These are phyloP conservation scores for Proisotoma minuta DNA, from an alignment of 2,888 invertebrate species.

Conservation along the genomic window DNA sequence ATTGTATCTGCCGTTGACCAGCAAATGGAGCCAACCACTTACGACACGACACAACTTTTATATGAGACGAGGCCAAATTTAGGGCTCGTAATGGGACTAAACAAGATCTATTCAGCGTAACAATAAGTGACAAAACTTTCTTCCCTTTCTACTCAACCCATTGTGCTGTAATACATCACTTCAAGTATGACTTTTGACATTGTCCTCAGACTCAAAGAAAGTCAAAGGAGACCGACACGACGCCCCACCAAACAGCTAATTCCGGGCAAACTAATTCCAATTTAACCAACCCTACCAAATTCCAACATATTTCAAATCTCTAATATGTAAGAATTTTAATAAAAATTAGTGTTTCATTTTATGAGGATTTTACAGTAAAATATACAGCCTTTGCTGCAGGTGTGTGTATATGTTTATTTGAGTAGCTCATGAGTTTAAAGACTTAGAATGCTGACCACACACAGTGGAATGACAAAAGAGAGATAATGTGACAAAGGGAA, in stretches of 20 bases:
- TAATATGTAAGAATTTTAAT: too few species aligned
- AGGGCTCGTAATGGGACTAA: constrained; percentile 2
- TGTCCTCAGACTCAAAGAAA: constrained; percentile 5
- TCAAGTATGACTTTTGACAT: constrained; percentile 17
- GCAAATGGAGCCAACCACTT: not conserved
- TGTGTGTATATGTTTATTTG: too few species aligned
- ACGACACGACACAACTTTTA: not conserved
- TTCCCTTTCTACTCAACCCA: constrained; percentile 14
- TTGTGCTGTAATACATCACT: constrained; percentile 18
- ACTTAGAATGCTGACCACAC: constrained; percentile 10
- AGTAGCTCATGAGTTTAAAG: too few species aligned
- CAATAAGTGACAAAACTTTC: constrained; percentile 18
- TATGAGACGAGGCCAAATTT: not conserved
- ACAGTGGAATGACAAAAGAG: constrained; percentile 6
- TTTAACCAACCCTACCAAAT: too few species aligned
- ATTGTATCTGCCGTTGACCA: not conserved
- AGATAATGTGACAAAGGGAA: constrained; percentile 18
- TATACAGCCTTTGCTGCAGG: too few species aligned
- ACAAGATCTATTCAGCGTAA: constrained; percentile 11
- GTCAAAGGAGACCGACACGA: constrained; percentile 7
- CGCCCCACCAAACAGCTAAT: too few species aligned
- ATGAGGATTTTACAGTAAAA: too few species aligned
- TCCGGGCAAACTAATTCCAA: too few species aligned
- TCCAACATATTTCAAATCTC: too few species aligned
- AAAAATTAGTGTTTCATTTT: too few species aligned